phyloP scores from a whole-genome alignment of 53 echinoderm and acorn worm genomes.

The Holothuria leucospilota region DNA sequence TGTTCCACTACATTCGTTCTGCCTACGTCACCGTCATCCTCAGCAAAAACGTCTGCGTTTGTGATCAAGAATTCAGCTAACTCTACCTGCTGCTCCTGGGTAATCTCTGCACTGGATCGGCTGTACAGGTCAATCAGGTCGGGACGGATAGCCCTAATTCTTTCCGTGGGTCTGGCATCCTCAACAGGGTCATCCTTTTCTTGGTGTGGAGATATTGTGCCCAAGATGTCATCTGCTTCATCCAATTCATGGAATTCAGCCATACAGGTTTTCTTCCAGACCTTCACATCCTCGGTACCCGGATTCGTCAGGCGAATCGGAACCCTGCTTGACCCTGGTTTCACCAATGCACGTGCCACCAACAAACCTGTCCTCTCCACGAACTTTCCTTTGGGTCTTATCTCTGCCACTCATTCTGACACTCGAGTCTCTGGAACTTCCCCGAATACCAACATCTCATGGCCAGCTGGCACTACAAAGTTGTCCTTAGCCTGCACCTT shows the following conservation, averaged over 20 bases:
- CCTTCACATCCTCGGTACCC: not conserved
- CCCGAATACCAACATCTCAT: slow-evolving; percentile 32
- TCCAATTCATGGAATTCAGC: not conserved
- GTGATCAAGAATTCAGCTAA: not conserved
- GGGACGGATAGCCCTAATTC: no score
- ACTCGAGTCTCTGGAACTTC: not conserved
- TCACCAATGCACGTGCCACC: no score
- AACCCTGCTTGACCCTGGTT: not conserved
- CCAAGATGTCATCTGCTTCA: not conserved
- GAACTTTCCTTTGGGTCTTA: no score
- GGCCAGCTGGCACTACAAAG: slow-evolving; percentile 8
- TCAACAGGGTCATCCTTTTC: not conserved
- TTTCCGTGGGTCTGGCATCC: not conserved
- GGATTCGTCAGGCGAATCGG: not conserved
- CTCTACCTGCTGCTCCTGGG: slow-evolving; percentile 1
- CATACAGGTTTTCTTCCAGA: not conserved
- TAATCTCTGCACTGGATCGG: slow-evolving; percentile 2
- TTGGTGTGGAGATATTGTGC: not conserved
- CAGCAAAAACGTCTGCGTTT: slow-evolving; percentile 37
- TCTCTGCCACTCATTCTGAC: no score
- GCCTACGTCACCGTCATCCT: slow-evolving; percentile 32
- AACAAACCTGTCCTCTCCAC: not conserved
- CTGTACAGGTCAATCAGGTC: slow-evolving; percentile 28
- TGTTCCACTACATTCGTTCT: slow-evolving; percentile 20
- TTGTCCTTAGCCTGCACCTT: slow-evolving; percentile 34